Evolutionary conservation across 2,888 invertebrate genomes (phyloP).

Genomic region (Zelleria hepariella): DNA sequence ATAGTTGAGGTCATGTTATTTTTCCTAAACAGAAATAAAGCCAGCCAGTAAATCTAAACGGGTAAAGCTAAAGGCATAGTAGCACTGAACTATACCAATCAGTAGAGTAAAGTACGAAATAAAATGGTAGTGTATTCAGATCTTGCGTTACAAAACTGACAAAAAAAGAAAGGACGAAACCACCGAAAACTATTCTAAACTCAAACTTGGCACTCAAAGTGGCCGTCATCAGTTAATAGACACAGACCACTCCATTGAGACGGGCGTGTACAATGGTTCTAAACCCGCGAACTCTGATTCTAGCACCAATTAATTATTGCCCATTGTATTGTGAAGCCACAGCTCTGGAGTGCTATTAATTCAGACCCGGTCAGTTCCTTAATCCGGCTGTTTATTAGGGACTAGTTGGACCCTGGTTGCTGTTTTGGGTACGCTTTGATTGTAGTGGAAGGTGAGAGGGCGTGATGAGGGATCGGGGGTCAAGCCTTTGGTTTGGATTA

Average conservation of each 20-base stretch:
- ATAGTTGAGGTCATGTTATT: too few species aligned
- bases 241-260: background rate
- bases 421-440: background rate
- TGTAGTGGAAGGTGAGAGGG: background rate
- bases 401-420: constrained; percentile 5
- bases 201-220: background rate
- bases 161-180: too few species aligned
- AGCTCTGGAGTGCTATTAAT: constrained; percentile 58
- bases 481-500: too few species aligned
- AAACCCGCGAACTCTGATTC: constrained; percentile 43
- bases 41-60: too few species aligned
- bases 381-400: constrained; percentile 57
- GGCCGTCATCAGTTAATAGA: background rate
- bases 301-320: constrained; percentile 67
- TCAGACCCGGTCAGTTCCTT: constrained; percentile 59
- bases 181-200: background rate
- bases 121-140: too few species aligned
- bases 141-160: too few species aligned
- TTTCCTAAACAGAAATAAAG: too few species aligned
- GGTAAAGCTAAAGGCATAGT: too few species aligned
- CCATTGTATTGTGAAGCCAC: constrained; percentile 55
- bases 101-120: too few species aligned
- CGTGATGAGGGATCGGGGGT: too few species aligned
- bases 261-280: background rate
- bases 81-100: too few species aligned